Evolutionary conservation across 2,888 invertebrate species (phyloP), one percentile per base, ranked within the genome.

Genomic region (Scaptomyza reducta): DNA sequence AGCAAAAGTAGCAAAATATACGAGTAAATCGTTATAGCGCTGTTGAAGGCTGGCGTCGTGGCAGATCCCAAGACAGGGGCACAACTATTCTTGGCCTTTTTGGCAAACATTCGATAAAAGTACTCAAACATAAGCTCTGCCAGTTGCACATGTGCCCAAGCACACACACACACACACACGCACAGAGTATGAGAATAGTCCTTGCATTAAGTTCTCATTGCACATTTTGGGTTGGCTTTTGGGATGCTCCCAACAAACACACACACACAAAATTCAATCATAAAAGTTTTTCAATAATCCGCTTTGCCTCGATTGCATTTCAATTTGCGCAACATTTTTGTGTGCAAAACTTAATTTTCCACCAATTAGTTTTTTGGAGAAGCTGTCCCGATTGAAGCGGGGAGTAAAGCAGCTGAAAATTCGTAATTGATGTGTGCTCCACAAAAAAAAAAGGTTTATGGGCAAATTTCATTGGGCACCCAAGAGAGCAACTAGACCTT

Each of bases 291-390:
- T 80, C 89, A 79, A 83, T 85, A 85, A 85, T 85, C 85, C 85
- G 89, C 85, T 85, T 85, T 85, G 83, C 87, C 89, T 65, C 82
- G 89, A 85, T 83, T 84, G 89, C 89, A 88, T 86, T 89, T 86
- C 89, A 89, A 85, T 85, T 85, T 89, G 80, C 87, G 69, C 80
- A 88, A 79, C 74, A 83, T 88, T 88, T 88, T 84, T 74, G 87
- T 77, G 40, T 75, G 82, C 87, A 85, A 88, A 89, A 90, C 90
- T 89, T 89, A 90, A 89, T 89, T 89, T 89, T 89, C 89, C 89
- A 90, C 88, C 89, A 89, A 89, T 89, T 89, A 90, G 90, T 89
- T 85, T 89, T 87, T 50, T 59, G 61, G 59, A 38, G 38, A 18
- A 40, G 53, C 38, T 53, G 55, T 11, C 53, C 41, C 57, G 42